These are phyloP conservation scores for Cryptus armator DNA, from an alignment of 2,888 invertebrate genomes.

Conservation along the genomic window DNA sequence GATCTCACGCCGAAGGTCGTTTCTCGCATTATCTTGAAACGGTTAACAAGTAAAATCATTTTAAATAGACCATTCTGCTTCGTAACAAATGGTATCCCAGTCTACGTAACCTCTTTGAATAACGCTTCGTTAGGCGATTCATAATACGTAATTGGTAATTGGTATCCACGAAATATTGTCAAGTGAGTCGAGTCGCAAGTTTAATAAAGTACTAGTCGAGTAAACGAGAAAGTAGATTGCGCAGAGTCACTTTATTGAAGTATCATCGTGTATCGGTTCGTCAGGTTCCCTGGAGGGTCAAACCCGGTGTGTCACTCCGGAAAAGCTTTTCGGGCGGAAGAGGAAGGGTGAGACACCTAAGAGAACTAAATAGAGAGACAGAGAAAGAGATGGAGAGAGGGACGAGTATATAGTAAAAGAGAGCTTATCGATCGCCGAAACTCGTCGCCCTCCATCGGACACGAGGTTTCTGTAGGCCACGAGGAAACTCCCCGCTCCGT, in stretches of 20 bases:
- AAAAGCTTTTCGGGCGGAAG: slow-evolving; percentile 29
- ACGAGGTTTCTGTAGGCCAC: slow-evolving; percentile 33
- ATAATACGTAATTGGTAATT: no score
- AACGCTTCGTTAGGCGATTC: no score
- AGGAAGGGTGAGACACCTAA: slow-evolving; percentile 1
- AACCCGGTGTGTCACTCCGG: slow-evolving; percentile 33
- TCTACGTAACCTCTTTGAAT: no score
- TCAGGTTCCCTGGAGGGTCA: slow-evolving; percentile 26
- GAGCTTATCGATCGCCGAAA: slow-evolving; percentile 61
- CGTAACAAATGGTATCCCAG: no score
- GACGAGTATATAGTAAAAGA: slow-evolving; percentile 30
- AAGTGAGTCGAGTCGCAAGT: background rate
- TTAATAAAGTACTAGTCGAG: slow-evolving; percentile 31
- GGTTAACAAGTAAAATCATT: no score
- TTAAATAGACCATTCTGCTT: no score
- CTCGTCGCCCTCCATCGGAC: slow-evolving; percentile 22
- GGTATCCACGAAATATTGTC: no score
- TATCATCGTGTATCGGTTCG: slow-evolving; percentile 52
- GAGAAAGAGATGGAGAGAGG: slow-evolving; percentile 1
- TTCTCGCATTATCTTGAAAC: no score
- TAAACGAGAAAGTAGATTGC: slow-evolving; percentile 27
- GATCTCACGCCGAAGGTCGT: no score
- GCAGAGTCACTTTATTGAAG: slow-evolving; percentile 50
- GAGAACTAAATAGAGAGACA: background rate
- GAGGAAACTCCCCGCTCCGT: background rate